Conservation (phyloP, 1,140 invertebrate genomes). For the Xylocopa sonorina region DNA sequence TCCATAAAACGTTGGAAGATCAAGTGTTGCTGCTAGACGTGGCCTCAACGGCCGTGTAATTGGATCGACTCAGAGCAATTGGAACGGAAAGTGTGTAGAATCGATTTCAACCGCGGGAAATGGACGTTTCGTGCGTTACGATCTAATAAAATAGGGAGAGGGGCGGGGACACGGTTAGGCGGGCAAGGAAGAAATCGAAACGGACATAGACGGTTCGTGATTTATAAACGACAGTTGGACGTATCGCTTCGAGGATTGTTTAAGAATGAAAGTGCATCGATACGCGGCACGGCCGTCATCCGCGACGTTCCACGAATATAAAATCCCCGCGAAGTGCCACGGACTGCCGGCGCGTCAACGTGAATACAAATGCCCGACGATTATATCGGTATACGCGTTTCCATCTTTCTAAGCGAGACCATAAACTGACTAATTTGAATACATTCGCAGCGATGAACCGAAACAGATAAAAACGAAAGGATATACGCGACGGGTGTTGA, state of each 20-base stretch:
- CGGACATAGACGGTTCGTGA: slow-evolving; percentile 23
- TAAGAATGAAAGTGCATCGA: slow-evolving; percentile 68
- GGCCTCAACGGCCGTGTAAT: too few relatives aligned
- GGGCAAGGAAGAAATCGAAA: not conserved
- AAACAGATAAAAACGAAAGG: too few relatives aligned
- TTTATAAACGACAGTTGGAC: slow-evolving; percentile 51
- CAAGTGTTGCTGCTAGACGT: too few relatives aligned
- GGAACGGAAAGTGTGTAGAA: too few relatives aligned
- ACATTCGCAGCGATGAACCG: slow-evolving; percentile 29
- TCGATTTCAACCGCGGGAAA: not conserved
- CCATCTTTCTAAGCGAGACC: slow-evolving; percentile 62
- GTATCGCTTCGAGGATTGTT: slow-evolving; percentile 52
- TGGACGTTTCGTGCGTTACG: not conserved
- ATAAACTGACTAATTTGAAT: slow-evolving; percentile 67
- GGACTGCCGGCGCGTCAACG: slow-evolving; percentile 9
- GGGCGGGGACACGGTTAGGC: not conserved
- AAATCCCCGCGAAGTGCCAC: slow-evolving; percentile 56
- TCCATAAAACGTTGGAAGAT: too few relatives aligned
- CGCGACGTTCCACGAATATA: slow-evolving; percentile 68
- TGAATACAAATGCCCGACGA: slow-evolving; percentile 67
- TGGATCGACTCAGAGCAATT: too few relatives aligned
- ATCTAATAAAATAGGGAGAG: not conserved
- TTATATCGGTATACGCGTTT: slow-evolving; percentile 49
- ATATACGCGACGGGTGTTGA: not conserved
- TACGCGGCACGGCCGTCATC: slow-evolving; percentile 59